These are phyloP conservation scores for Smittia aterrima DNA, from an alignment of 2,888 invertebrate genomes.

Conservation along the genomic window DNA sequence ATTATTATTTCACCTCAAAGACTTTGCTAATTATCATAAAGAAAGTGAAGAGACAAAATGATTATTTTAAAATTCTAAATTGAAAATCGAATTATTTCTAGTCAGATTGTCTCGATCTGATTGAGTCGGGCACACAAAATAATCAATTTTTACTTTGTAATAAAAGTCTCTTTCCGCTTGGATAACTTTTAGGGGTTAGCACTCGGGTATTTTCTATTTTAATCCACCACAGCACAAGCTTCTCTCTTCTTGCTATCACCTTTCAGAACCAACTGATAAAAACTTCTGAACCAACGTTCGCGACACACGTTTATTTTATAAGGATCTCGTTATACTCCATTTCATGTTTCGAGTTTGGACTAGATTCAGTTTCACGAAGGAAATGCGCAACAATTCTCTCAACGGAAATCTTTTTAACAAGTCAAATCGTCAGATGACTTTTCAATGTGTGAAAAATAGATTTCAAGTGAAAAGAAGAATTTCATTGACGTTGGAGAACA, in stretches of 20 bases:
- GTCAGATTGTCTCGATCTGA: not conserved
- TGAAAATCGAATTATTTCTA: not conserved
- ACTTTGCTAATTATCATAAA: too few species aligned
- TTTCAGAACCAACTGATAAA: conserved; percentile 35
- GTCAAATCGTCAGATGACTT: too few species aligned
- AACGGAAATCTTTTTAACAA: too few species aligned
- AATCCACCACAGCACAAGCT: not conserved
- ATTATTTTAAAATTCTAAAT: too few species aligned
- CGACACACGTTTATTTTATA: conserved; percentile 27
- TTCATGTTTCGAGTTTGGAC: conserved; percentile 22
- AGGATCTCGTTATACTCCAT: not conserved
- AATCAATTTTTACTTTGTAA: not conserved
- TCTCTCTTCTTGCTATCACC: not conserved
- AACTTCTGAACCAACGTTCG: conserved; percentile 26
- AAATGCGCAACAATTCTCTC: too few species aligned
- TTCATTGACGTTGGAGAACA: too few species aligned
- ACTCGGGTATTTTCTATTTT: not conserved
- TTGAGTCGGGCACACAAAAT: not conserved
- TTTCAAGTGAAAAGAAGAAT: too few species aligned
- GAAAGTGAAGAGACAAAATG: too few species aligned
- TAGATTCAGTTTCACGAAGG: not conserved
- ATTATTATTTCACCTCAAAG: too few species aligned
- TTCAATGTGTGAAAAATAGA: too few species aligned
- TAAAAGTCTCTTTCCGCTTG: not conserved
- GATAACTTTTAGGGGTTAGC: not conserved